Evolutionary conservation across 2,113 vertebrate genomes (phyloP).

Genomic region (Scalopus aquaticus): DNA sequence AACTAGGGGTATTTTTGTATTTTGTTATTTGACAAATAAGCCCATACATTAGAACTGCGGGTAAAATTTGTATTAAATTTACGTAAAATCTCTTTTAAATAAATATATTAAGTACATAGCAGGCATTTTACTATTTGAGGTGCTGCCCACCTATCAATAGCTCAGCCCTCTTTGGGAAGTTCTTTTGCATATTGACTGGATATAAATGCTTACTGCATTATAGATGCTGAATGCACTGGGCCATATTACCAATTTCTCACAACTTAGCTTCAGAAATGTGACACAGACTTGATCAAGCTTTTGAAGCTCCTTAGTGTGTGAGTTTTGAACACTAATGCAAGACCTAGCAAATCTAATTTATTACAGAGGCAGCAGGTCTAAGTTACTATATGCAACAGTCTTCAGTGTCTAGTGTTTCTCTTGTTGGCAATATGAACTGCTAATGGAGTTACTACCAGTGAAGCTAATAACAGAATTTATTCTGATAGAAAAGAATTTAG

Average conservation of each 20-base stretch:
- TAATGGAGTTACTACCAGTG: not conserved
- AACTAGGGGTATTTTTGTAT: conserved; percentile 48
- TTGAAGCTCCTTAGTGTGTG: not conserved
- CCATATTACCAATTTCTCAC: not conserved
- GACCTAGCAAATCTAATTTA: not conserved
- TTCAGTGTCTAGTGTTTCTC: not conserved
- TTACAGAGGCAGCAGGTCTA: not conserved
- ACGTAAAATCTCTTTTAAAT: conserved; percentile 30
- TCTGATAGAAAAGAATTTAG: not conserved
- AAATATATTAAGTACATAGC: not conserved
- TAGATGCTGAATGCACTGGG: not conserved
- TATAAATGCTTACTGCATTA: conserved; percentile 1
- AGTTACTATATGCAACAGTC: not conserved
- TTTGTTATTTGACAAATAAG: conserved; percentile 63
- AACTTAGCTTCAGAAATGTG: not conserved
- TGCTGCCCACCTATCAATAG: not conserved
- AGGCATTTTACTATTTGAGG: not conserved
- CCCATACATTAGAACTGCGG: conserved; percentile 6
- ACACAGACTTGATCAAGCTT: not conserved
- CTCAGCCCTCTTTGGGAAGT: not conserved
- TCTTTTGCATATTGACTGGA: not conserved
- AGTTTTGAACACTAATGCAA: not conserved
- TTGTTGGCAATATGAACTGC: not conserved
- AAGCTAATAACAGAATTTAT: not conserved
- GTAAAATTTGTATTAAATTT: conserved; percentile 56